These are phyloP conservation scores for Xylota sylvarum DNA, from an alignment of 2,888 invertebrate genomes.

Conservation along the genomic window DNA sequence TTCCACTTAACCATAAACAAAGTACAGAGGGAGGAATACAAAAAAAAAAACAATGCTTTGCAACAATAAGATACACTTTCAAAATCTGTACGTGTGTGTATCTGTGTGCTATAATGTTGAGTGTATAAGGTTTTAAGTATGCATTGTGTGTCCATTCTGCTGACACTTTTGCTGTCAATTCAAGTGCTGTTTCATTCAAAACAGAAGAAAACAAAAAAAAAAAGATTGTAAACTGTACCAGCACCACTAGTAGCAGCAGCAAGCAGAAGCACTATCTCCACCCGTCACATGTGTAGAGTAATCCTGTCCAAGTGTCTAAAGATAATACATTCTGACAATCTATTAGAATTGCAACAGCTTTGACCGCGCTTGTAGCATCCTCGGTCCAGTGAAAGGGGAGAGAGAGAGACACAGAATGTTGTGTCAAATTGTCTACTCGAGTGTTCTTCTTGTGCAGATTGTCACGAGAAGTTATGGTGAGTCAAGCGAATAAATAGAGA, in stretches of 20 bases:
- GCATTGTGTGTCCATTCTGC: constrained; percentile 44
- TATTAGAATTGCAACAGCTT: constrained; percentile 74
- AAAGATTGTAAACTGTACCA: constrained; percentile 45
- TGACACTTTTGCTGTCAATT: constrained; percentile 73
- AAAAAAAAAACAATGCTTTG: constrained; percentile 27
- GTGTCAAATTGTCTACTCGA: constrained; percentile 28
- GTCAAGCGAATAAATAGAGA: constrained; percentile 64
- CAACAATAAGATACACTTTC: constrained; percentile 30
- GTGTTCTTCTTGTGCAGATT: constrained; percentile 46
- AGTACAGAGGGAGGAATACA: constrained; percentile 30
- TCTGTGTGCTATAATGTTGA: not conserved
- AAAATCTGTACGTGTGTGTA: not conserved
- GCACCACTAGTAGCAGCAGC: not conserved
- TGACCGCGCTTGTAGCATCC: constrained; percentile 42
- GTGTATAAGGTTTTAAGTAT: constrained; percentile 27
- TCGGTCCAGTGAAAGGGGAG: not conserved
- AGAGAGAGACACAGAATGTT: constrained; percentile 4
- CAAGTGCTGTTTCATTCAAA: constrained; percentile 54
- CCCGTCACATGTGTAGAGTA: constrained; percentile 65
- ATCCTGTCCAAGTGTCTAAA: constrained; percentile 66
- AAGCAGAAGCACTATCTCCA: constrained; percentile 49
- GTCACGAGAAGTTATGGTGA: constrained; percentile 57
- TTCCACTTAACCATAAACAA: constrained; percentile 61
- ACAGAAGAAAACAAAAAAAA: not conserved
- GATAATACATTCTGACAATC: constrained; percentile 65